Evolutionary conservation across 2,888 invertebrate genomes (phyloP).

Genomic region (Timema cristinae): DNA sequence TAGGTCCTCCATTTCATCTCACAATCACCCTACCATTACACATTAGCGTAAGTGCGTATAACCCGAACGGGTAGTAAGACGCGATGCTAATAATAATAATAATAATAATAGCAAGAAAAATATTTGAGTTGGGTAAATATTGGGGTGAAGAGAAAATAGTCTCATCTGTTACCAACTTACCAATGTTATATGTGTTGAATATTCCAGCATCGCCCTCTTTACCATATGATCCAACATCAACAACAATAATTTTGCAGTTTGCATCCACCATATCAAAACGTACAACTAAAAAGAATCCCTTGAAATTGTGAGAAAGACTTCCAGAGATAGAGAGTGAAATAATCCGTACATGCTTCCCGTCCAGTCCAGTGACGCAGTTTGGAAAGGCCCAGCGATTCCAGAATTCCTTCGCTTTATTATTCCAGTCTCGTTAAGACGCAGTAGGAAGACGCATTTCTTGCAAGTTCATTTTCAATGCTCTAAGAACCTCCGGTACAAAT

Average conservation of each 20-base stretch:
- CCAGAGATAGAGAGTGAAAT: slow-evolving; percentile 6
- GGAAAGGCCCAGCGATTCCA: slow-evolving; percentile 17
- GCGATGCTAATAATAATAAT: no score
- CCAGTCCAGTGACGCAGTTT: slow-evolving; percentile 18
- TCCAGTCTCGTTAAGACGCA: slow-evolving; percentile 14
- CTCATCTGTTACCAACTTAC: neutral
- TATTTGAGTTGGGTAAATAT: slow-evolving; percentile 13
- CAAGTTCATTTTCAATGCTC: slow-evolving; percentile 5
- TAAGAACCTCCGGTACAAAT: slow-evolving; percentile 14
- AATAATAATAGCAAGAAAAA: neutral
- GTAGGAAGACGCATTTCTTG: neutral
- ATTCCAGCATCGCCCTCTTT: slow-evolving; percentile 21
- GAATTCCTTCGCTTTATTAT: slow-evolving; percentile 15
- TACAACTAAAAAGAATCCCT: slow-evolving; percentile 16
- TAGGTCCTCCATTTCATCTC: no score
- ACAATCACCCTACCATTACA: no score
- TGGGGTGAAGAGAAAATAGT: slow-evolving; percentile 14
- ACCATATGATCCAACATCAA: slow-evolving; percentile 20
- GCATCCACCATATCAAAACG: slow-evolving; percentile 18
- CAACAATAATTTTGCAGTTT: slow-evolving; percentile 13
- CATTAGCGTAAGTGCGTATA: no score
- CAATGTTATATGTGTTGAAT: neutral
- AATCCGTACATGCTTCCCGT: slow-evolving; percentile 20
- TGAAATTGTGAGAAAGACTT: slow-evolving; percentile 20
- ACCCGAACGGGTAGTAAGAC: no score